Conservation (phyloP, 2,797 vertebrate genomes). For the Chromobotia macracanthus region DNA sequence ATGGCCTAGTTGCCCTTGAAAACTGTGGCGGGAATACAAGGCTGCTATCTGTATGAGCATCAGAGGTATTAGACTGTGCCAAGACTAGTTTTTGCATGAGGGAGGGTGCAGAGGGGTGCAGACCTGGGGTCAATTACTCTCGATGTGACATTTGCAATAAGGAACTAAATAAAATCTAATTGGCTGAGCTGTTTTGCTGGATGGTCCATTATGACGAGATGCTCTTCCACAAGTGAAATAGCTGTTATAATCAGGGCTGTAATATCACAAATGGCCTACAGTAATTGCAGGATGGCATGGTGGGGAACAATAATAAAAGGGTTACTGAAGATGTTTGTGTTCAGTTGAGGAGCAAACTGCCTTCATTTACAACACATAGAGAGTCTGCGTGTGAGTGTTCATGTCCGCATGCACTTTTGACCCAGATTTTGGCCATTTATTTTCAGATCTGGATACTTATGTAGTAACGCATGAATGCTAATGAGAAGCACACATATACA, state of each 20-base stretch:
- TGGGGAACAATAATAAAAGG: constrained; percentile 49
- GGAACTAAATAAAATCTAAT: constrained; percentile 58
- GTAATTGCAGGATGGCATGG: constrained; percentile 48
- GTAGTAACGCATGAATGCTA: not conserved
- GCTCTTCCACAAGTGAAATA: constrained; percentile 32
- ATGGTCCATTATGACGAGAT: constrained; percentile 53
- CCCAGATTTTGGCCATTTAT: not conserved
- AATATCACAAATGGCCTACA: constrained; percentile 57
- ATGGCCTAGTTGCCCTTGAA: constrained; percentile 53
- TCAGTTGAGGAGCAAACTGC: constrained; percentile 49
- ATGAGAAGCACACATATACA: not conserved
- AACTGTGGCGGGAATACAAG: constrained; percentile 41
- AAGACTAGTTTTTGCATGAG: constrained; percentile 21
- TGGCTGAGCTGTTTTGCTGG: constrained; percentile 49
- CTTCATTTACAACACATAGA: constrained; percentile 45
- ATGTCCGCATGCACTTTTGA: constrained; percentile 19
- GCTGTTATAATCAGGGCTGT: constrained; percentile 52
- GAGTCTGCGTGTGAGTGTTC: constrained; percentile 7
- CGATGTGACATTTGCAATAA: constrained; percentile 58
- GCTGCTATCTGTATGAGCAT: constrained; percentile 21
- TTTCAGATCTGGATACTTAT: not conserved
- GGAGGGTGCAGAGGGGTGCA: not conserved
- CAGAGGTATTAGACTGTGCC: constrained; percentile 46
- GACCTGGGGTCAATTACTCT: constrained; percentile 53
- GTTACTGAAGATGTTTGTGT: constrained; percentile 47